Conservation (phyloP, 2,888 invertebrate species). For the Patella ulyssiponensis region DNA sequence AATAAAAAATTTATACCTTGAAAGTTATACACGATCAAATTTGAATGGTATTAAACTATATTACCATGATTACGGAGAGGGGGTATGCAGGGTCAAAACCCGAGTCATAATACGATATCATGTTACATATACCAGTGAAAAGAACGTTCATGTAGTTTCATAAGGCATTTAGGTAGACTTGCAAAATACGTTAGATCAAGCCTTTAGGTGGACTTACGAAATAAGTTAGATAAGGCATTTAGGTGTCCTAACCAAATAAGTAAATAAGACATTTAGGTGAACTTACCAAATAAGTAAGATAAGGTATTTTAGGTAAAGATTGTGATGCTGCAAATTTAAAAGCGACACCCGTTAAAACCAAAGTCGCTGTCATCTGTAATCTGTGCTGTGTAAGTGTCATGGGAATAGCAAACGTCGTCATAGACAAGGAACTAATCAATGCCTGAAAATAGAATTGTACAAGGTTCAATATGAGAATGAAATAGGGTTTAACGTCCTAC, state of each 20-base stretch:
- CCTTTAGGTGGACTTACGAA: neutral
- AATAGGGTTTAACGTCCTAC: neutral
- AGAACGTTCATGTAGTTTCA: too few relatives aligned
- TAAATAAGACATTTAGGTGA: neutral
- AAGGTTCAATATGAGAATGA: neutral
- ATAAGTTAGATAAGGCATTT: neutral
- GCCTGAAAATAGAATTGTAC: slow-evolving; percentile 52
- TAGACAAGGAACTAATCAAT: slow-evolving; percentile 64
- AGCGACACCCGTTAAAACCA: slow-evolving; percentile 68
- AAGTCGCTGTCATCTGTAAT: slow-evolving; percentile 68
- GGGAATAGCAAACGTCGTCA: slow-evolving; percentile 68
- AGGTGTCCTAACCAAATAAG: too few relatives aligned
- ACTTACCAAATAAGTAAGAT: slow-evolving; percentile 68
- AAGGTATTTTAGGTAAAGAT: slow-evolving; percentile 70
- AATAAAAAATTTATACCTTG: too few relatives aligned
- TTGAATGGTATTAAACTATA: too few relatives aligned
- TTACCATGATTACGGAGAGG: too few relatives aligned
- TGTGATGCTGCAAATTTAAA: slow-evolving; percentile 71
- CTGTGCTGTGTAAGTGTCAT: slow-evolving; percentile 62
- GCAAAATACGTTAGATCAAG: slow-evolving; percentile 13
- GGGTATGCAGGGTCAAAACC: too few relatives aligned
- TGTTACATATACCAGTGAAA: too few relatives aligned
- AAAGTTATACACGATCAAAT: too few relatives aligned
- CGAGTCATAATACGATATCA: too few relatives aligned
- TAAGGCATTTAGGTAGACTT: neutral